phyloP scores from a whole-genome alignment of 2,888 invertebrate genomes.

The Drosophila recens region DNA sequence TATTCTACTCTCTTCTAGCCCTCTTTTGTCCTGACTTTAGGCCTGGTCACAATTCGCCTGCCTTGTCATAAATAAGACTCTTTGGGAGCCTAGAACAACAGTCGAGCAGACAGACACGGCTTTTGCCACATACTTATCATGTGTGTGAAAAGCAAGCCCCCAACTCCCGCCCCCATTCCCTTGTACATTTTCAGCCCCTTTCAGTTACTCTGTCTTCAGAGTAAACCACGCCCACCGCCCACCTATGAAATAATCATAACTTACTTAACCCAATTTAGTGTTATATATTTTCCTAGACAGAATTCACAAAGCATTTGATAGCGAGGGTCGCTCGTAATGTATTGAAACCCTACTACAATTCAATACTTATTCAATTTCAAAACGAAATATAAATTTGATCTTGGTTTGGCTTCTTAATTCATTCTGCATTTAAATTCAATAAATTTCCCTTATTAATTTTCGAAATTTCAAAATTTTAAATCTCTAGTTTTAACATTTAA shows the following conservation, averaged over 20 bases:
- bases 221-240: conserved; percentile 34
- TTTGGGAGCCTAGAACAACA: conserved; percentile 32
- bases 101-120: conserved; percentile 6
- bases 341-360: background rate
- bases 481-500: no score
- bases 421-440: no score
- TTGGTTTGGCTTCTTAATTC: no score
- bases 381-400: no score
- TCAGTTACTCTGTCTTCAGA: background rate
- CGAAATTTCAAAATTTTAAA: no score
- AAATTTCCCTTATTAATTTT: no score
- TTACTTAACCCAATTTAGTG: conserved; percentile 73
- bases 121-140: conserved; percentile 1
- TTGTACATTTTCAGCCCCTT: background rate
- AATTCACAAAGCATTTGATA: conserved; percentile 13
- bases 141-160: background rate
- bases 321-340: conserved; percentile 18
- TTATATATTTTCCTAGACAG: conserved; percentile 17
- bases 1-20: background rate
- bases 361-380: no score
- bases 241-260: conserved; percentile 65
- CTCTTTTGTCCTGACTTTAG: conserved; percentile 8
- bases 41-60: conserved; percentile 35
- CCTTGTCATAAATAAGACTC: conserved; percentile 49
- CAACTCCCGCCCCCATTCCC: background rate